These are phyloP conservation scores for Rhyacophila evoluta DNA, from an alignment of 2,888 invertebrate species.

Conservation along the genomic window DNA sequence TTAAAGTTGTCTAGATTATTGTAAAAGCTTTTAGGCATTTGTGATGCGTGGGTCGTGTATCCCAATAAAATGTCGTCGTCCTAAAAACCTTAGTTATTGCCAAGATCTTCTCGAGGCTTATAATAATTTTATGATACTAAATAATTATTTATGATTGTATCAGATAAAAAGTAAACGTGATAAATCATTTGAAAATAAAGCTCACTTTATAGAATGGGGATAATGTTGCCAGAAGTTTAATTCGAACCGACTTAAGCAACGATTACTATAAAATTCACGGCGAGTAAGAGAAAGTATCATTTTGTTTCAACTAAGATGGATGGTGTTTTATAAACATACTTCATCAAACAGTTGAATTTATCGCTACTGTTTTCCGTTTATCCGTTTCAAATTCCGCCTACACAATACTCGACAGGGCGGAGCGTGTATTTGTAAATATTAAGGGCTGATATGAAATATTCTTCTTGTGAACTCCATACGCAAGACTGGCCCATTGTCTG, in stretches of 20 bases:
- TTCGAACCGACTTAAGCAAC: background rate
- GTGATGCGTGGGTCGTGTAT: too few species aligned
- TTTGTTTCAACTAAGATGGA: conserved; percentile 5
- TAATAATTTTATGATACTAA: too few species aligned
- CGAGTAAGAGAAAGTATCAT: background rate
- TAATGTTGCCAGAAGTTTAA: background rate
- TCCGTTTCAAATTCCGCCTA: conserved; percentile 1
- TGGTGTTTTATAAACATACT: conserved; percentile 14
- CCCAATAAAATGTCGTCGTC: too few species aligned
- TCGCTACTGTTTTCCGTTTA: conserved; percentile 18
- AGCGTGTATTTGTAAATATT: background rate
- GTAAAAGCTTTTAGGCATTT: too few species aligned
- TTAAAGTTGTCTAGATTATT: too few species aligned
- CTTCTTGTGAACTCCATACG: too few species aligned
- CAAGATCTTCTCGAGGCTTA: too few species aligned
- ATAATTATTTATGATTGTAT: too few species aligned
- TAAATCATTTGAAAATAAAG: background rate
- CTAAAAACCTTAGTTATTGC: too few species aligned
- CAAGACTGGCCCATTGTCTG: too few species aligned
- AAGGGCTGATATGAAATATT: too few species aligned
- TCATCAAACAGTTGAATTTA: conserved; percentile 22
- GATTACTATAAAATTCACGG: conserved; percentile 7
- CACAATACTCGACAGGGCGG: background rate
- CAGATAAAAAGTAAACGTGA: background rate
- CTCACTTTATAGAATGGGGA: background rate